A percentile compares a stretch with the other conserved stretches of the same genome.
These are phyloP conservation scores for Pediacus dermestoides DNA, from an alignment of 2,888 invertebrate genomes.

Conservation along the genomic window DNA sequence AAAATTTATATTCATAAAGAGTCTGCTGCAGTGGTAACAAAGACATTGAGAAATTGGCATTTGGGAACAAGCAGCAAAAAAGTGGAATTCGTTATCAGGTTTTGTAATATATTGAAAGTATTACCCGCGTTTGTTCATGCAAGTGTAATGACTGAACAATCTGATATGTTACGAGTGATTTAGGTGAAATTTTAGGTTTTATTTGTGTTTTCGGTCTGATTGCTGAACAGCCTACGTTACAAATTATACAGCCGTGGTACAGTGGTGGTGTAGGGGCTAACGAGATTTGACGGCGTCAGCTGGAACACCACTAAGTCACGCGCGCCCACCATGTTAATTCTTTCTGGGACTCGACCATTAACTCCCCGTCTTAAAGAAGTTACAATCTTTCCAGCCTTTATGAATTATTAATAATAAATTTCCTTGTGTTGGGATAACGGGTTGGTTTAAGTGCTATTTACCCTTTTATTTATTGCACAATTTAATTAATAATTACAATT, in stretches of 20 bases:
- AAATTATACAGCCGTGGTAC: conserved; percentile 6
- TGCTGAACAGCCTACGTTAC: conserved; percentile 18
- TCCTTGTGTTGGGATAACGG: conserved; percentile 9
- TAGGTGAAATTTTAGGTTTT: conserved; percentile 25
- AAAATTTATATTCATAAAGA: conserved; percentile 18
- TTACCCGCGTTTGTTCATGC: conserved; percentile 19
- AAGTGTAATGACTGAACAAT: conserved; percentile 10
- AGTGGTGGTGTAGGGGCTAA: conserved; percentile 9
- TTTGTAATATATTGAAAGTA: conserved; percentile 22
- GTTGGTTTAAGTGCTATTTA: conserved; percentile 10
- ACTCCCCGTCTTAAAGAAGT: conserved; percentile 17
- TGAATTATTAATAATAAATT: conserved; percentile 21
- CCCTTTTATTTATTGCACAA: conserved; percentile 12
- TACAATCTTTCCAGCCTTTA: conserved; percentile 12
- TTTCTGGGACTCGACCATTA: conserved; percentile 18
- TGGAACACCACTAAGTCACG: conserved; percentile 16
- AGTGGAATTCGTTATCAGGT: conserved; percentile 20
- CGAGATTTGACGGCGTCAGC: conserved; percentile 13
- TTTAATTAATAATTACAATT: conserved; percentile 13
- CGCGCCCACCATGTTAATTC: conserved; percentile 17
- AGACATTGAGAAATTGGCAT: conserved; percentile 24
- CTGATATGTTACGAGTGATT: conserved; percentile 26
- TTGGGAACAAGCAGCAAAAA: conserved; percentile 17
- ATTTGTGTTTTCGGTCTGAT: conserved; percentile 27
- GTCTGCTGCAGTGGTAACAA: conserved; percentile 14